These are phyloP conservation scores for Torymus aiolomorphi DNA, from an alignment of 2,888 invertebrate species.

Conservation along the genomic window DNA sequence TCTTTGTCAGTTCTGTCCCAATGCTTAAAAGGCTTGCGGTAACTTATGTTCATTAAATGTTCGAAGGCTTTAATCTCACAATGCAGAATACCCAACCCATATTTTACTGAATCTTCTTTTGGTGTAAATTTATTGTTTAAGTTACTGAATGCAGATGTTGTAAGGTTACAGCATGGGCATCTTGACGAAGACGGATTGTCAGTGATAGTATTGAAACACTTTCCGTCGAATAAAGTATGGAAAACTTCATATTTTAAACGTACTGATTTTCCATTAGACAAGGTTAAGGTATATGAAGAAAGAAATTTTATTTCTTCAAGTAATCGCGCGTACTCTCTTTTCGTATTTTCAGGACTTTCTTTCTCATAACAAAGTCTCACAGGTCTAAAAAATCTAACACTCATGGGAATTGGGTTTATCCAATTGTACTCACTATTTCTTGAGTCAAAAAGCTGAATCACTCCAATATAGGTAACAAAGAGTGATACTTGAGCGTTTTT, in stretches of 20 bases:
- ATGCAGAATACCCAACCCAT: not conserved
- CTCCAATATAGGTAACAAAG: slow-evolving; percentile 3
- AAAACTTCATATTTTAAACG: no score
- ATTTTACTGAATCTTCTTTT: not conserved
- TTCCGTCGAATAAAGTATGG: no score
- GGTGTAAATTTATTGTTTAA: no score
- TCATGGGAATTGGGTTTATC: not conserved
- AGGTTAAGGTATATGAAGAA: not conserved
- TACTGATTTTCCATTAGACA: not conserved
- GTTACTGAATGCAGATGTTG: slow-evolving; percentile 3
- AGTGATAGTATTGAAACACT: no score
- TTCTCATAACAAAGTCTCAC: not conserved
- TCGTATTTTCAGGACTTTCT: not conserved
- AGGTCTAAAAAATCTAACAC: not conserved
- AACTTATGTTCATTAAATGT: not conserved
- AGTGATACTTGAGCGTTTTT: slow-evolving; percentile 9
- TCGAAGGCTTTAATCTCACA: not conserved
- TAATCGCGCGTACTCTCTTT: not conserved
- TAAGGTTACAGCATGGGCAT: not conserved
- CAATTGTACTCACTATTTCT: not conserved
- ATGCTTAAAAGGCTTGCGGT: not conserved
- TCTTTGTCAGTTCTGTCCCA: not conserved
- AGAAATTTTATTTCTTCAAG: not conserved
- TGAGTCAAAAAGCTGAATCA: slow-evolving; percentile 7
- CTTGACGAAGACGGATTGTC: not conserved